Evolutionary conservation across 2,888 invertebrate genomes (phyloP).

Genomic region (Patella ulyssiponensis): DNA sequence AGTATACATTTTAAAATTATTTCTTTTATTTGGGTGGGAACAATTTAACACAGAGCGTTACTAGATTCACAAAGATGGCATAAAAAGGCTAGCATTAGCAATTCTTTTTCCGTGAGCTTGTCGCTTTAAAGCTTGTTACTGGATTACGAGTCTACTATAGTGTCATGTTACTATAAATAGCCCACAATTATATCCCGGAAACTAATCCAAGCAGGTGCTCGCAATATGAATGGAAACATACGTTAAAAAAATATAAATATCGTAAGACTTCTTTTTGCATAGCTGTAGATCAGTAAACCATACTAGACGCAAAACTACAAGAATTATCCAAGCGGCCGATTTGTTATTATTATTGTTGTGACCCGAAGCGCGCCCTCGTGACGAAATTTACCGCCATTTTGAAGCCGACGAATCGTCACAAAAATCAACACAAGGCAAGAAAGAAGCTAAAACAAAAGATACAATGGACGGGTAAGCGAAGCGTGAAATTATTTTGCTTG

Average conservation of each 20-base stretch:
- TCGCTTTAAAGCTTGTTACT: neutral
- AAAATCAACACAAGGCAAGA: neutral
- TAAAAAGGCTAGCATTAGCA: too few relatives aligned
- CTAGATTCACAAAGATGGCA: too few relatives aligned
- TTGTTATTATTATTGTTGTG: neutral
- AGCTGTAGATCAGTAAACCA: too few relatives aligned
- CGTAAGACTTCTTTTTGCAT: neutral
- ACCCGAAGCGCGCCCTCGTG: conserved; percentile 18
- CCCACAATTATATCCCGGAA: neutral
- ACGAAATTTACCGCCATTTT: conserved; percentile 29
- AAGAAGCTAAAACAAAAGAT: neutral
- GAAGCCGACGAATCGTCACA: conserved; percentile 18
- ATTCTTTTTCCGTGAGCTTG: too few relatives aligned
- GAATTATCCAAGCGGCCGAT: too few relatives aligned
- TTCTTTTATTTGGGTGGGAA: too few relatives aligned
- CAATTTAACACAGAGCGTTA: too few relatives aligned
- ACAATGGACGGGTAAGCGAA: too few relatives aligned
- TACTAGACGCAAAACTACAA: too few relatives aligned
- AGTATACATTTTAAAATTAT: too few relatives aligned
- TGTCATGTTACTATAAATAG: conserved; percentile 1
- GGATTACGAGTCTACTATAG: neutral
- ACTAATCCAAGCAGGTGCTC: neutral
- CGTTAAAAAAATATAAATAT: neutral
- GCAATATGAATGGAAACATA: neutral
- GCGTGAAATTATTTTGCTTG: too few relatives aligned